Base-by-base conservation (phyloP, 2,113 vertebrate species). In the Platysteira castanea region DNA sequence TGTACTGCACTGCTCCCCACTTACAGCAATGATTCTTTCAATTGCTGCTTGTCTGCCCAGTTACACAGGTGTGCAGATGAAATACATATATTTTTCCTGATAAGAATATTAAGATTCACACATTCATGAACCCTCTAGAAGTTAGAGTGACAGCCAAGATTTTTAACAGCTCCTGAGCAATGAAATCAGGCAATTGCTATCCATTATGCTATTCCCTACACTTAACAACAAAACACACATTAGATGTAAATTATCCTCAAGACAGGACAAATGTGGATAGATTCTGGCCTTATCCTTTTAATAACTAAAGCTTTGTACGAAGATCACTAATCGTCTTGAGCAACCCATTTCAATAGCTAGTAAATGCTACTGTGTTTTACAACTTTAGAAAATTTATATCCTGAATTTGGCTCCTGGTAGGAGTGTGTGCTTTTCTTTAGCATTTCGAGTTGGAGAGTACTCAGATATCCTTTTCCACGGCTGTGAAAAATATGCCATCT, bases 211-310 rank as follows among this genome's bases (percentile, higher is more conserved):
- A 67, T 87, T 80, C 44, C 50, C 79, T 19, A 88, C 71, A 73
- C 27, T 90, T 95, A 86, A 87, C 27, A 83, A 84, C 50, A 65
- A 90, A 92, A 47, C 7, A 21, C 42, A 57, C 3, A 84, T 92
- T 90, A 93, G 86, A 87, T 63, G 35, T 59, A 95, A 97, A 86
- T 94, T 95, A 60, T 37, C 10, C 26, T 88, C 68, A 70, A 28
- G 10, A 86, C 53, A 90, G 42, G 33, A 57, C 5, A 96, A 89
- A 77, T 50, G 17, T 81, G 53, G 20, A 92, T 31, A 57, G 15
- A 67, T 93, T 71, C 49, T 74, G 28, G 39, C 41, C 35, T 95
- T 92, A 60, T 63, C 21, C 26, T 96, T 94, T 78, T 65, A 70
- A 49, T 80, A 80, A 39, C 21, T 76, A 75, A 85, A 49, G 37